Conservation (phyloP, 2,797 vertebrate genomes). For the Phataginus tetradactyla region DNA sequence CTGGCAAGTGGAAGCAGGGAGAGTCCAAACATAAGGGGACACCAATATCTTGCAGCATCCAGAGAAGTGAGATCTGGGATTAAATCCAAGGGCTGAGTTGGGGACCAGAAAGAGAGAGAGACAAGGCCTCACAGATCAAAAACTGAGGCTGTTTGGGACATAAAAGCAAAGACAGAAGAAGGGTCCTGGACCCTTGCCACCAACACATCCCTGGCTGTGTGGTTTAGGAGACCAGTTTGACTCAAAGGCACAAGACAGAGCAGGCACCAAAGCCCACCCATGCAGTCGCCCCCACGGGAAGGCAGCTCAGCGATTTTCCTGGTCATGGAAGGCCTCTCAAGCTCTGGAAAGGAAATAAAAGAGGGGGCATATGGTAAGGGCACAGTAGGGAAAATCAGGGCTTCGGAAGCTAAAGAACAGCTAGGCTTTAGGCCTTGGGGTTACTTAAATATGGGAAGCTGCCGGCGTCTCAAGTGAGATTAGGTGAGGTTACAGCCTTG, state of each 20-base stretch:
- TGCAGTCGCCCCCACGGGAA: background rate
- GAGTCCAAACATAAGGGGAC: background rate
- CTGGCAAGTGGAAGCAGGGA: background rate
- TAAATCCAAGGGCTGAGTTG: background rate
- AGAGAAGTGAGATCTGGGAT: background rate
- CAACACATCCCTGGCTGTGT: background rate
- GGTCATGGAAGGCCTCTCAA: background rate
- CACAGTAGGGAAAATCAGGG: background rate
- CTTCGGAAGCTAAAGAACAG: background rate
- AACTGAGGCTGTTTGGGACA: background rate
- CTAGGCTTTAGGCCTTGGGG: background rate
- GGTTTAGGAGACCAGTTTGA: background rate
- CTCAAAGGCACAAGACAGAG: background rate
- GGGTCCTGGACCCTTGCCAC: background rate
- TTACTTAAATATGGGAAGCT: background rate
- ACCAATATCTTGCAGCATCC: background rate
- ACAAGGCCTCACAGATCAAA: background rate
- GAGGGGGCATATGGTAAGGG: background rate
- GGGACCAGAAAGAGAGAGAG: background rate
- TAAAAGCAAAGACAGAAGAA: background rate
- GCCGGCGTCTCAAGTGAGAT: background rate
- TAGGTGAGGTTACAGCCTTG: background rate
- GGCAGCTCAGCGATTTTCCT: background rate
- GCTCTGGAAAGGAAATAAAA: background rate
- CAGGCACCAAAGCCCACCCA: background rate